Base-by-base conservation (phyloP, 2,797 vertebrate genomes). In the Danio albolineatus region DNA sequence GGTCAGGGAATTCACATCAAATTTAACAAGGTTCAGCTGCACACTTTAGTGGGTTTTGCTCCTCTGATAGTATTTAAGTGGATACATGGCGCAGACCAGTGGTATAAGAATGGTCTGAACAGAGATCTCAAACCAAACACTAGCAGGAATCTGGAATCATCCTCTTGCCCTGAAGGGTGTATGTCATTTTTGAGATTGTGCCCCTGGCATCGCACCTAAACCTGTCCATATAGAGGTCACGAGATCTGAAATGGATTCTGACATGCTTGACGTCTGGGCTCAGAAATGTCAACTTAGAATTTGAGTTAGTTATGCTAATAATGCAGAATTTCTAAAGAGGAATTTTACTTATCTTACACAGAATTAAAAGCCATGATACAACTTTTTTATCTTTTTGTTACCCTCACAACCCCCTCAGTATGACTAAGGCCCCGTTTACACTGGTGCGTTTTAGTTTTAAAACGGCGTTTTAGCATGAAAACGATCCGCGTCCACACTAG, bases 151-250 rank as follows among this genome's bases (percentile, higher is more conserved):
- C 39, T 69, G 10, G 51, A 76, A 56, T 41, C 12, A 13, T 76
- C 43, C 10, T 49, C 54, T 70, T 14, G 54, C 44, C 38, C 44
- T 78, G 44, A 49, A 59, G 28, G n/a, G 13, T 59, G 71, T 19
- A 74, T 62, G 21, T 78, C 59, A 72, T 80, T 53, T 78, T 13
- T 17, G 10, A 56, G 19, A 54, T 17, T 67, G 53, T 44, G 57
- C 56, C 48, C 6, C 38, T 39, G 61, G 14, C 56, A 39, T 70
- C 53, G 60, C 38, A 4, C 12, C 21, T 64, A 57, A 71, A 72
- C 61, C 57, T 7, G 39, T 6, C 13, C 64, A 83, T 61, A 76
- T 76, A 76, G 67, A 10, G 72, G 80, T 84, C 60, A 49, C 54
- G 39, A 13, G 79, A 79, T 76, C 17, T 76, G 16, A 59, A 70